Conservation (phyloP, 2,888 invertebrate species). For the Drosophila cracens region DNA sequence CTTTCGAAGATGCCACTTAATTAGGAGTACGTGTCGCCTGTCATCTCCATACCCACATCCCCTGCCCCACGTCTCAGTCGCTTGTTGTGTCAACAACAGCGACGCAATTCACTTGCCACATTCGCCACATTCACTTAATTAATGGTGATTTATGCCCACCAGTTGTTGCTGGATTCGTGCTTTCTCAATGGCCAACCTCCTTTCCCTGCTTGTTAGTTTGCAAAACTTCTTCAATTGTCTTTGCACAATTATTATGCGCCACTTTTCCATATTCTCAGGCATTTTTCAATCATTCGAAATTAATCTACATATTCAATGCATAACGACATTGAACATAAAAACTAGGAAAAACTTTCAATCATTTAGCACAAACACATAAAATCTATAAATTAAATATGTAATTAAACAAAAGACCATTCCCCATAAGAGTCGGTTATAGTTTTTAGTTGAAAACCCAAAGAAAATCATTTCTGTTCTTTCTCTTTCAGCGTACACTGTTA, state of each 20-base stretch:
- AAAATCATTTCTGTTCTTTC: not conserved
- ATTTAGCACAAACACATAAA: not conserved
- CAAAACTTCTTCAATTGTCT: conserved; percentile 64
- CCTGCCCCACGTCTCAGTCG: not conserved
- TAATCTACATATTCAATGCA: not conserved
- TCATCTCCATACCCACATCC: not conserved
- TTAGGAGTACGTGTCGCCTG: conserved; percentile 28
- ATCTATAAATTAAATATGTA: not conserved
- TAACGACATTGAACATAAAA: not conserved
- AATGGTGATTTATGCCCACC: conserved; percentile 74
- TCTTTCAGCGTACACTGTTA: conserved; percentile 28
- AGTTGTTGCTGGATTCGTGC: conserved; percentile 30
- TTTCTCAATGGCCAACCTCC: conserved; percentile 4
- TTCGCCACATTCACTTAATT: conserved; percentile 59
- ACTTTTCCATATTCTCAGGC: conserved; percentile 15
- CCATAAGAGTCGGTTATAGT: no score
- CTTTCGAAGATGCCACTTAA: conserved; percentile 37
- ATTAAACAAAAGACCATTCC: no score
- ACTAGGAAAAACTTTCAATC: not conserved
- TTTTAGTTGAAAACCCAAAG: no score
- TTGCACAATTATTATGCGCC: conserved; percentile 38
- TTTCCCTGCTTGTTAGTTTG: conserved; percentile 11
- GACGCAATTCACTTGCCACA: conserved; percentile 65
- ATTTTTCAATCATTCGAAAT: conserved; percentile 12
- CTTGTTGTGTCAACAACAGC: conserved; percentile 64